Percentiles rank a stretch among this genome's conserved stretches.
Evolutionary conservation across 2,888 invertebrate genomes (phyloP).

Genomic region (Hesperia comma): DNA sequence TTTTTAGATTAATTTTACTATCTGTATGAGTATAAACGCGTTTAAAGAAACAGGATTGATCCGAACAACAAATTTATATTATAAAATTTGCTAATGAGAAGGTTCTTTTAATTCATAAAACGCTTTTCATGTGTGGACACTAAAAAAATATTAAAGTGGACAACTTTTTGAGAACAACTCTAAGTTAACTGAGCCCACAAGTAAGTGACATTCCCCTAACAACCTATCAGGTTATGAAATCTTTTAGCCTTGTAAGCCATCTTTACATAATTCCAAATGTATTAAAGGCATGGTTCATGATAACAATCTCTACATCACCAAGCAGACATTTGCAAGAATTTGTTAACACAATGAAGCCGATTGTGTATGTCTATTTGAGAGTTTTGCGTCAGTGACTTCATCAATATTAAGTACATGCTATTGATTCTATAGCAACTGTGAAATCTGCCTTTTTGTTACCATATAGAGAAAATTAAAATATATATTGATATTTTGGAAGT

Average conservation of each 20-base stretch:
- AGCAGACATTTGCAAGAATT: conserved; percentile 11
- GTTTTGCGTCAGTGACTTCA: conserved; percentile 24
- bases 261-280: background rate
- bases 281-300: background rate
- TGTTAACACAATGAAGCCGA: conserved; percentile 19
- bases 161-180: no score
- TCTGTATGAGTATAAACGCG: no score
- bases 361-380: background rate
- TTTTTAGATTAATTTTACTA: no score
- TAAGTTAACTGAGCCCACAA: no score
- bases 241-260: background rate
- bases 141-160: no score
- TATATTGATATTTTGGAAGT: background rate
- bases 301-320: background rate
- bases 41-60: no score
- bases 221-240: no score
- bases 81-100: no score
- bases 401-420: conserved; percentile 22
- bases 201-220: no score
- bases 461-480: background rate
- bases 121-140: no score
- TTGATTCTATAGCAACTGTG: conserved; percentile 14
- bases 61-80: no score
- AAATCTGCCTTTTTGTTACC: background rate
- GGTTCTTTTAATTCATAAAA: no score